Conservation (phyloP, 2,888 invertebrate genomes). For the Aleiodes leptofemur region DNA sequence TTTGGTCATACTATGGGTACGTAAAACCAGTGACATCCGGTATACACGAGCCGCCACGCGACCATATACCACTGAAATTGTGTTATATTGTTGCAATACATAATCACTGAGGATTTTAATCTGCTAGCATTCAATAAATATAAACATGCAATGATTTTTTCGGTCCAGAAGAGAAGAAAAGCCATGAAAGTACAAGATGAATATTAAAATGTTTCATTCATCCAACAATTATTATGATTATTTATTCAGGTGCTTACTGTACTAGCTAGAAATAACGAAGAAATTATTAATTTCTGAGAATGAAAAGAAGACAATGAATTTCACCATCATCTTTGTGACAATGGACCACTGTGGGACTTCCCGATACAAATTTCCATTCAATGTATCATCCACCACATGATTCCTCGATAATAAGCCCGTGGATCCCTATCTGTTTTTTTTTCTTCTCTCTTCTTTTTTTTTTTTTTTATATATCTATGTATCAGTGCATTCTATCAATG, state of each 20-base stretch:
- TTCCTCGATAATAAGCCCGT: conserved; percentile 17
- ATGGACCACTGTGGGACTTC: conserved; percentile 33
- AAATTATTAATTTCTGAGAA: conserved; percentile 2
- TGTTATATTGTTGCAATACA: conserved; percentile 10
- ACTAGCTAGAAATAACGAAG: neutral
- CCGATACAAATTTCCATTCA: conserved; percentile 28
- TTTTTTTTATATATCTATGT: conserved; percentile 8
- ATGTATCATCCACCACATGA: conserved; percentile 11
- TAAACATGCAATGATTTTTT: conserved; percentile 19
- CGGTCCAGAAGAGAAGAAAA: neutral
- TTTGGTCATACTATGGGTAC: conserved; percentile 14
- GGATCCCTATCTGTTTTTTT: conserved; percentile 6
- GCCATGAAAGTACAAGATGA: too few species aligned
- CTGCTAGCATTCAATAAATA: conserved; percentile 13
- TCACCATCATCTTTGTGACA: conserved; percentile 19
- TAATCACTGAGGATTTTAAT: conserved; percentile 27
- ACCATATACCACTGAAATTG: conserved; percentile 51
- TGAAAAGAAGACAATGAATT: conserved; percentile 13
- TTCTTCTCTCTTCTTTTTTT: neutral
- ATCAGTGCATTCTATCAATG: conserved; percentile 55
- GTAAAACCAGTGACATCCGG: conserved; percentile 69
- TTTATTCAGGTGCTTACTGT: conserved; percentile 20
- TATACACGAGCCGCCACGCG: conserved; percentile 70
- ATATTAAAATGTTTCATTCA: too few species aligned
- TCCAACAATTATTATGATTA: neutral